Percentiles rank a stretch among this genome's conserved stretches.
Conservation (phyloP, 2,888 invertebrate species). For the Drosophila niveifrons region DNA sequence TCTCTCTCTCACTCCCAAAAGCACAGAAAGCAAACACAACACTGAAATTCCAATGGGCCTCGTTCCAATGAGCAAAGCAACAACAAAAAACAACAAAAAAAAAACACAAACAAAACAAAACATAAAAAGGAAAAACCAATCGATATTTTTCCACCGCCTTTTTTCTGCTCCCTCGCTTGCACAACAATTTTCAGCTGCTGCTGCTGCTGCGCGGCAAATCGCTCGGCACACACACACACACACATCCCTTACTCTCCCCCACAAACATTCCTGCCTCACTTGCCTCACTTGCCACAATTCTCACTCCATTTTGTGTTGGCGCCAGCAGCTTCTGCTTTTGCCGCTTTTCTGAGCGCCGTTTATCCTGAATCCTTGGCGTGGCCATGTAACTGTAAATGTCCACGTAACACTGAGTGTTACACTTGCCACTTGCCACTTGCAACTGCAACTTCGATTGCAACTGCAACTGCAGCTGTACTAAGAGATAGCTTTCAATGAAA, state of each 20-base stretch:
- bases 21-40: slow-evolving; percentile 53
- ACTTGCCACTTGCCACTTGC: slow-evolving; percentile 9
- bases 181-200: slow-evolving; percentile 59
- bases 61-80: slow-evolving; percentile 44
- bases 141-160: slow-evolving; percentile 65
- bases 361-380: slow-evolving; percentile 56
- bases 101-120: slow-evolving; percentile 10
- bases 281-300: slow-evolving; percentile 24
- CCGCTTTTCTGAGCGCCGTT: slow-evolving; percentile 63
- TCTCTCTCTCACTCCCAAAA: too few relatives aligned
- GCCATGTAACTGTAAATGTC: slow-evolving; percentile 61
- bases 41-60: slow-evolving; percentile 62
- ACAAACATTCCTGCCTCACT: slow-evolving; percentile 12
- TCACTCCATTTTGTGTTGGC: slow-evolving; percentile 6
- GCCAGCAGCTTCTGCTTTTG: slow-evolving; percentile 19
- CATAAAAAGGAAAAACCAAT: slow-evolving; percentile 55
- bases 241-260: neutral
- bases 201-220: slow-evolving; percentile 52
- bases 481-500: slow-evolving; percentile 16
- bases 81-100: slow-evolving; percentile 19
- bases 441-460: slow-evolving; percentile 3
- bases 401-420: slow-evolving; percentile 27
- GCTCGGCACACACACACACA: neutral
- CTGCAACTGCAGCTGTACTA: slow-evolving; percentile 38
- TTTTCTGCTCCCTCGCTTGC: slow-evolving; percentile 43